These are phyloP conservation scores for Doryteuthis pealeii DNA, from an alignment of 1,140 invertebrate genomes.

Conservation along the genomic window DNA sequence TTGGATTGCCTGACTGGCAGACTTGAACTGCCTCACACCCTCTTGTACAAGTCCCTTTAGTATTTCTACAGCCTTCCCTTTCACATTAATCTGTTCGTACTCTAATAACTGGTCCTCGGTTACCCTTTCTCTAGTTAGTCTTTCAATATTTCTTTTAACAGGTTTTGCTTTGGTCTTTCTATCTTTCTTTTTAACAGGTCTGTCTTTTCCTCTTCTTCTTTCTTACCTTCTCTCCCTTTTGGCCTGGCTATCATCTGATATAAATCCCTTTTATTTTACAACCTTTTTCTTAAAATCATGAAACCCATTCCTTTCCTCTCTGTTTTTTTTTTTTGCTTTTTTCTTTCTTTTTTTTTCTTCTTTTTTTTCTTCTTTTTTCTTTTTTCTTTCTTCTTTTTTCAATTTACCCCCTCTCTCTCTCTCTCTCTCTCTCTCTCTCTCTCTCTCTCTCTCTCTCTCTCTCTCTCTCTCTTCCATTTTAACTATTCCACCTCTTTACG, in stretches of 20 bases:
- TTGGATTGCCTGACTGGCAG: neutral
- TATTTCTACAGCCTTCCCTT: neutral
- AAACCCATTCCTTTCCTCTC: neutral
- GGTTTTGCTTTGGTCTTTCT: too few relatives aligned
- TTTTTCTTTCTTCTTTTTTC: neutral
- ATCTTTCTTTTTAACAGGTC: too few relatives aligned
- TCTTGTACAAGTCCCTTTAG: neutral
- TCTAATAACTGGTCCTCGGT: neutral
- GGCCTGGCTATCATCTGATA: too few relatives aligned
- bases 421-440: neutral
- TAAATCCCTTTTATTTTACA: too few relatives aligned
- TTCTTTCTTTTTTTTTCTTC: neutral
- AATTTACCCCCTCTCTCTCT: neutral
- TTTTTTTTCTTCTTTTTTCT: neutral
- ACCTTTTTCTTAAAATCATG: too few relatives aligned
- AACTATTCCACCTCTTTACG: too few relatives aligned
- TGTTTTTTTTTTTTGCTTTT: neutral
- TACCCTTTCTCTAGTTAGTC: too few relatives aligned
- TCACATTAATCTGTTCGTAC: neutral
- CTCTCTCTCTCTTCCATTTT: neutral
- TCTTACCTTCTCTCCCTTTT: too few relatives aligned
- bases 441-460: slow-evolving; percentile 2
- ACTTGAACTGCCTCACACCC: neutral
- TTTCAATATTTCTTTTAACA: too few relatives aligned
- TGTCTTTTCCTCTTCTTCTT: too few relatives aligned